A percentile compares a stretch with the other conserved stretches of the same genome.
Evolutionary conservation across 2,888 invertebrate species (phyloP).

Genomic region (Drosophila mimetica): DNA sequence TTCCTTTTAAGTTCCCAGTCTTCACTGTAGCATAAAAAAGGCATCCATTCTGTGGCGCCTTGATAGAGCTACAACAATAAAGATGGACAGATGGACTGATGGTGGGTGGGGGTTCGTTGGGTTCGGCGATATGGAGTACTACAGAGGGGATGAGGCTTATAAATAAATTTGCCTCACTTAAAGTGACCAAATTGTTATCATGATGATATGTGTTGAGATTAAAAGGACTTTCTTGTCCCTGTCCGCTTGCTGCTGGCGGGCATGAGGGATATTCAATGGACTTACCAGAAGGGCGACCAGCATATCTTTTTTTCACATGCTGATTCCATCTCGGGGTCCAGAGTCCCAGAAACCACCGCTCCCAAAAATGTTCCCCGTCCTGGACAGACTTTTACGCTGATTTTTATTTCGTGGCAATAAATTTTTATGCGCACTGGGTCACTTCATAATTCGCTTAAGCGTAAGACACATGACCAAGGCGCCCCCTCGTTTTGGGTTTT

Average conservation of each 20-base stretch:
- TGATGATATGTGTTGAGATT: conserved; percentile 83
- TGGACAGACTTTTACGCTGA: conserved; percentile 77
- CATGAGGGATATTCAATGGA: conserved; percentile 23
- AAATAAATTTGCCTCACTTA: conserved; percentile 84
- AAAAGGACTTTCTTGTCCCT: conserved; percentile 83
- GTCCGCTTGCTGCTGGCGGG: conserved; percentile 34
- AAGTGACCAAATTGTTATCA: conserved; percentile 84
- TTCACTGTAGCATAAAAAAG: conserved; percentile 25
- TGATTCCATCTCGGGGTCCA: conserved; percentile 82
- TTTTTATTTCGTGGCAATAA: conserved; percentile 82
- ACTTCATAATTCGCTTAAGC: conserved; percentile 82
- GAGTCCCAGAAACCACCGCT: no score
- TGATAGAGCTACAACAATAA: conserved; percentile 60
- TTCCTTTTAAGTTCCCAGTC: no score
- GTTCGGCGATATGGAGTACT: neutral
- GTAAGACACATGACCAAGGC: conserved; percentile 60
- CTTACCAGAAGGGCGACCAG: conserved; percentile 59
- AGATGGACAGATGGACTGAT: conserved; percentile 60
- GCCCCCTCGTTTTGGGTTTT: conserved; percentile 8
- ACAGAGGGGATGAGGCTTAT: conserved; percentile 67
- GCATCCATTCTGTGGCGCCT: conserved; percentile 16
- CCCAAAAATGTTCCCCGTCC: neutral
- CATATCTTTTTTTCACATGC: conserved; percentile 72
- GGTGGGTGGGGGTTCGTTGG: neutral
- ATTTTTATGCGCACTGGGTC: conserved; percentile 82